These are phyloP conservation scores for Lepidocyrtoides sp. DNA, from an alignment of 2,888 invertebrate species.

Conservation along the genomic window DNA sequence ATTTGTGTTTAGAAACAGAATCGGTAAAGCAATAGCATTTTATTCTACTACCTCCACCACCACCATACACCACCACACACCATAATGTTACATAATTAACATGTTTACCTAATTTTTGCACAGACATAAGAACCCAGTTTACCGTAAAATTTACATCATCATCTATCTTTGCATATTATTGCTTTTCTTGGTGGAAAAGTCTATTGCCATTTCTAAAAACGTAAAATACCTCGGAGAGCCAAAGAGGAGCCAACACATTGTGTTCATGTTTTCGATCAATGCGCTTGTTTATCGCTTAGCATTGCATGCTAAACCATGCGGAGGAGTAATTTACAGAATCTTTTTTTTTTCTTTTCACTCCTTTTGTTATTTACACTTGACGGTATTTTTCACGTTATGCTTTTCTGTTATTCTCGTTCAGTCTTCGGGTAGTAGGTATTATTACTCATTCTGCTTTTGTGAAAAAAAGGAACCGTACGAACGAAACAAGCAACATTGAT, in stretches of 20 bases:
- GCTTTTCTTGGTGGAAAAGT: neutral
- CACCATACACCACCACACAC: no score
- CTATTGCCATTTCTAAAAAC: neutral
- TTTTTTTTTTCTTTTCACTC: conserved; percentile 28
- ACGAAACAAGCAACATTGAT: neutral
- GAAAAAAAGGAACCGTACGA: conserved; percentile 59
- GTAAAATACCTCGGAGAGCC: conserved; percentile 24
- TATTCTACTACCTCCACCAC: no score
- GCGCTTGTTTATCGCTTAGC: neutral
- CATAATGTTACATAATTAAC: neutral
- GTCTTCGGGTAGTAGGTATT: neutral
- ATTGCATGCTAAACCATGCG: neutral
- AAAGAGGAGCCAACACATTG: neutral
- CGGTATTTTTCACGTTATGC: conserved; percentile 66
- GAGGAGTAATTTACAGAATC: conserved; percentile 14
- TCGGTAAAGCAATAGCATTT: no score
- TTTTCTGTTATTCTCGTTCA: conserved; percentile 5
- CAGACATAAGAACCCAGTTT: neutral
- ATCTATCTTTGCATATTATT: neutral
- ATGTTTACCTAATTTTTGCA: conserved; percentile 13
- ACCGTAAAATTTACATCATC: conserved; percentile 23
- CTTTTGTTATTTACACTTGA: conserved; percentile 58
- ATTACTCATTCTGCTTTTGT: conserved; percentile 47
- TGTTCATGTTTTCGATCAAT: conserved; percentile 1
- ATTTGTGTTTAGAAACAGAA: no score